A percentile compares a stretch with the other conserved stretches of the same genome.
These are phyloP conservation scores for Caenorhabditis sinica DNA, from an alignment of 2,888 invertebrate species.

Conservation along the genomic window DNA sequence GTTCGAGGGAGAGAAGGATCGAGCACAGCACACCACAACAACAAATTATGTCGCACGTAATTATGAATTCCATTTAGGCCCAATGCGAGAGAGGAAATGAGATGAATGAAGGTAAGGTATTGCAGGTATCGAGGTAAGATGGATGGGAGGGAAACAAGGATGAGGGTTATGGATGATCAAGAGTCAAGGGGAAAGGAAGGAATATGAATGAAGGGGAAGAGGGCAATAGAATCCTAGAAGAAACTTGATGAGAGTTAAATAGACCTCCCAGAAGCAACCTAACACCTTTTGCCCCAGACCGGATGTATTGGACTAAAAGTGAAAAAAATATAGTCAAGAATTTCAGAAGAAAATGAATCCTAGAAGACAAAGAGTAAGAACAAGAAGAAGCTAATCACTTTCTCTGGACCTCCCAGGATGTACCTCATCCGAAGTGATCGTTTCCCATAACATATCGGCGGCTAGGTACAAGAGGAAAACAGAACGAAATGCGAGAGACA, in stretches of 20 bases:
- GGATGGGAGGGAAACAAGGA: neutral
- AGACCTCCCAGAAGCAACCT: no score
- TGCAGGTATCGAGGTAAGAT: neutral
- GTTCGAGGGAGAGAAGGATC: conserved; percentile 9
- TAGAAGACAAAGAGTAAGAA: neutral
- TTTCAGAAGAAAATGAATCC: neutral
- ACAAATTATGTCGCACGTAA: conserved; percentile 57
- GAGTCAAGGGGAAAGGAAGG: neutral
- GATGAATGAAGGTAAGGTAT: neutral
- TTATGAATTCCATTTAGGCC: conserved; percentile 36
- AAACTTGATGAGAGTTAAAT: no score
- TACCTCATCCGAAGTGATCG: conserved; percentile 23
- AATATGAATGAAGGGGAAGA: no score
- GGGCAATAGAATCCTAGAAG: no score
- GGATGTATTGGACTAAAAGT: no score
- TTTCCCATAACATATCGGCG: conserved; percentile 32
- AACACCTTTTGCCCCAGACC: no score
- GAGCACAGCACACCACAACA: conserved; percentile 37
- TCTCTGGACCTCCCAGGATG: conserved; percentile 18
- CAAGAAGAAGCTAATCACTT: neutral
- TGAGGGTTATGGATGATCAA: neutral
- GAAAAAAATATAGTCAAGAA: no score
- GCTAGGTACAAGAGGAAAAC: conserved; percentile 35
- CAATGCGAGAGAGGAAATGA: no score
- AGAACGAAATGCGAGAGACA: conserved; percentile 51